Conservation (phyloP, 2,888 invertebrate species). For the Lottia gigantea region DNA sequence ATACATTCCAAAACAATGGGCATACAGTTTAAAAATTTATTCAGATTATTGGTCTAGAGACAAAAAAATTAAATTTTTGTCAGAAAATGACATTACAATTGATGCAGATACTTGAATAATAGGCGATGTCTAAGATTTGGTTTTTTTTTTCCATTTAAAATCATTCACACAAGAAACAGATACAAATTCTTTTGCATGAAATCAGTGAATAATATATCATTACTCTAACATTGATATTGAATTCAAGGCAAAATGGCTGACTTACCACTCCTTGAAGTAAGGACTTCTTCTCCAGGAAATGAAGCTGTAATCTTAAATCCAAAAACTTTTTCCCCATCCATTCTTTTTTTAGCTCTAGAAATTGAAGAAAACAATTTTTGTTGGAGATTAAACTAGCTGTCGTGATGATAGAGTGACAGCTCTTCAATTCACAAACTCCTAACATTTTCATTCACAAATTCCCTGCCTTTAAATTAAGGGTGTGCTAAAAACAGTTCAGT, state of each 20-base stretch:
- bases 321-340: slow-evolving; percentile 86
- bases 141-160: too few relatives aligned
- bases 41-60: too few relatives aligned
- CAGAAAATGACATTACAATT: too few relatives aligned
- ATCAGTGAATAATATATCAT: too few relatives aligned
- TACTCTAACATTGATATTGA: too few relatives aligned
- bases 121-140: too few relatives aligned
- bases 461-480: neutral
- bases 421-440: neutral
- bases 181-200: too few relatives aligned
- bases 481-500: neutral
- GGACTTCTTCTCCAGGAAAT: slow-evolving; percentile 8
- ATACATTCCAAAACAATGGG: too few relatives aligned
- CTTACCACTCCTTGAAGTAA: slow-evolving; percentile 6
- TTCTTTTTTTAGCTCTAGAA: slow-evolving; percentile 82
- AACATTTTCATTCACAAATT: neutral
- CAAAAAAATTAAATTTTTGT: too few relatives aligned
- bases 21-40: too few relatives aligned
- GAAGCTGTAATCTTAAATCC: slow-evolving; percentile 73
- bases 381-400: slow-evolving; percentile 7
- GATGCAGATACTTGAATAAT: too few relatives aligned
- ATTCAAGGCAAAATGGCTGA: neutral
- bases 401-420: neutral
- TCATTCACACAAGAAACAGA: too few relatives aligned
- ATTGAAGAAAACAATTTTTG: slow-evolving; percentile 21